Evolutionary conservation across 2,113 vertebrate species (phyloP), one percentile per base, ranked within the genome.

Genomic region (Thalassoma bifasciatum): DNA sequence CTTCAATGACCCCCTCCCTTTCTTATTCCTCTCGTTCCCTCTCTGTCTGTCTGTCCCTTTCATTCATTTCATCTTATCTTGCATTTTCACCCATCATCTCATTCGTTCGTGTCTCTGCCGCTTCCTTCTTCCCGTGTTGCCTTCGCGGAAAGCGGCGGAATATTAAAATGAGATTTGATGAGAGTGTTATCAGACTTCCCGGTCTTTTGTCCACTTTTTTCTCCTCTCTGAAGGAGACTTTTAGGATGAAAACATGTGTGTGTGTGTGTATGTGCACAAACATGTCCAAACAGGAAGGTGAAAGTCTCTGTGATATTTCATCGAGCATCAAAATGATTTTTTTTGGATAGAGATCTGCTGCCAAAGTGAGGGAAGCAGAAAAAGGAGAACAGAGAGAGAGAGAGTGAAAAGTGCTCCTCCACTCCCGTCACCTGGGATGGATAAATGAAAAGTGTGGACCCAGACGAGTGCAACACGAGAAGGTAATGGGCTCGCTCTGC

Each of bases 81-180:
- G 83, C 83, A 77, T 90, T 90, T 86, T 71, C 76, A 63, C 85
- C 88, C 88, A 79, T 82, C 81, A 51, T 86, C 74, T 88, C 5
- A 52, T 84, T 6, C 30, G 30, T 85, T 80, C 65, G 57, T 81
- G 82, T 66, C 56, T 37, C 67, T 2, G 71, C 74, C 58, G 58
- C 83, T 57, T 82, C 69, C 69, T 80, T 68, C 54, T 83, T 82
- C 86, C 82, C 75, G 66, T 61, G 67, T 53, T 50, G 62, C 65
- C 61, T 88, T 83, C 87, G 70, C 84, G 66, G n/a, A n/a, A n/a
- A n/a, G 79, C 57, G n/a, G 74, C 24, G 1, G 84, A 86, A 90
- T 93, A 92, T 93, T 92, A 88, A 92, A 91, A 91, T 84, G 68
- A 81, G 86, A 91, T 92, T 92, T 90, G 88, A 91, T 91, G 89